These are phyloP conservation scores for Saguinus imperator DNA, from an alignment of 2,113 vertebrate species.

Conservation along the genomic window DNA sequence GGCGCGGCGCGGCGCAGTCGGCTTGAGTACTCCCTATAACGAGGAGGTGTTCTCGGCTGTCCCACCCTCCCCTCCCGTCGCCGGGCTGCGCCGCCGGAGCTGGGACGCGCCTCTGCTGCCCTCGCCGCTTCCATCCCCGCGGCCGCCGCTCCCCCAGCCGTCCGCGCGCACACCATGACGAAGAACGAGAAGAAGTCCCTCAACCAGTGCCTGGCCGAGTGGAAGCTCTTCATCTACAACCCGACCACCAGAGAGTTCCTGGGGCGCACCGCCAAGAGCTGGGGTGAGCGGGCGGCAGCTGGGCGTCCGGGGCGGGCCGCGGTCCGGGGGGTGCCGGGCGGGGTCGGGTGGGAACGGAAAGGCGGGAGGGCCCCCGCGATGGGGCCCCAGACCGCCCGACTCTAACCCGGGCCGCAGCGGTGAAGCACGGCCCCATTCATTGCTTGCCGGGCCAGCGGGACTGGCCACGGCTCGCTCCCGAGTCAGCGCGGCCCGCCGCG, in stretches of 20 bases:
- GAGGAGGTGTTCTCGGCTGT: background rate
- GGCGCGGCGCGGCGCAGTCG: slow-evolving; percentile 61
- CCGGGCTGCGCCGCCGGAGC: slow-evolving; percentile 15
- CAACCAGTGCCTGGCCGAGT: slow-evolving; percentile 86
- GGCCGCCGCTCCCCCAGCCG: slow-evolving; percentile 28
- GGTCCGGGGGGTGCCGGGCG: background rate
- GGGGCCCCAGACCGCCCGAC: background rate
- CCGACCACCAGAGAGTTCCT: slow-evolving; percentile 90
- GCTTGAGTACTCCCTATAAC: slow-evolving; percentile 3
- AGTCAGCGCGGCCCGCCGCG: background rate
- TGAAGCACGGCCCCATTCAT: slow-evolving; percentile 68
- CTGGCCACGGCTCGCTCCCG: background rate
- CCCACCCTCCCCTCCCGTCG: background rate
- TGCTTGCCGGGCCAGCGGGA: background rate
- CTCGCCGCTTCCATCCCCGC: slow-evolving; percentile 57
- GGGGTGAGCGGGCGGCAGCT: slow-evolving; percentile 86
- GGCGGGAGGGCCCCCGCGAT: background rate
- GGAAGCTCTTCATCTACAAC: slow-evolving; percentile 95
- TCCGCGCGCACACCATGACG: slow-evolving; percentile 85
- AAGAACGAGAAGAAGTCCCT: slow-evolving; percentile 90
- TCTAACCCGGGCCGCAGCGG: background rate
- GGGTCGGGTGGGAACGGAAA: background rate
- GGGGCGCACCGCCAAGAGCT: slow-evolving; percentile 95
- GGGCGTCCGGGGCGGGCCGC: background rate
- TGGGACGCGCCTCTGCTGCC: slow-evolving; percentile 69